Conservation (phyloP, 1,140 invertebrate genomes). For the Venustaconcha ellipsiformis region DNA sequence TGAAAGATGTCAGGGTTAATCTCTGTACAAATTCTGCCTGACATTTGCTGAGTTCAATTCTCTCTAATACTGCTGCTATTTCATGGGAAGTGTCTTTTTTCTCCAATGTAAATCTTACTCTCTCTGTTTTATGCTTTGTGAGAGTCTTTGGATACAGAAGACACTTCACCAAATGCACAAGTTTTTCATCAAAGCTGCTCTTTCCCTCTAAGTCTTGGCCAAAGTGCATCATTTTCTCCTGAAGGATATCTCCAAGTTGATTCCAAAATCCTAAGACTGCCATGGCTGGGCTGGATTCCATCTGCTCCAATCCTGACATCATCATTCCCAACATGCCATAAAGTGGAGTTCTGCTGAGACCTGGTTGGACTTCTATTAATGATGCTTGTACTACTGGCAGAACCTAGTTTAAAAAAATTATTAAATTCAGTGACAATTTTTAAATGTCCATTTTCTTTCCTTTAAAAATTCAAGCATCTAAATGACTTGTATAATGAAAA, state of each 20-base stretch:
- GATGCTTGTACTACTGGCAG: slow-evolving; percentile 54
- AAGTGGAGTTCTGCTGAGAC: slow-evolving; percentile 47
- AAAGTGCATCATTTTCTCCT: slow-evolving; percentile 23
- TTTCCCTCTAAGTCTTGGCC: slow-evolving; percentile 17
- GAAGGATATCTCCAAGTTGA: slow-evolving; percentile 33
- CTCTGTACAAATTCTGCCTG: slow-evolving; percentile 29
- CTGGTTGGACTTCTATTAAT: slow-evolving; percentile 43
- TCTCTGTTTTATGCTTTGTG: slow-evolving; percentile 31
- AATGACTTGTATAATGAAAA: too few relatives aligned
- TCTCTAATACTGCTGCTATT: neutral
- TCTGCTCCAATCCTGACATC: slow-evolving; percentile 32
- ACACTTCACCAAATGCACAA: slow-evolving; percentile 36
- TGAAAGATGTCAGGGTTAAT: slow-evolving; percentile 38
- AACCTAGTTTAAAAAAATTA: slow-evolving; percentile 43
- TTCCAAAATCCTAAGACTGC: slow-evolving; percentile 36
- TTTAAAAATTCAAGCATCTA: neutral
- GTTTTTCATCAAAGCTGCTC: slow-evolving; percentile 30
- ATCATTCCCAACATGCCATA: slow-evolving; percentile 42
- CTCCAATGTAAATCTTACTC: slow-evolving; percentile 30
- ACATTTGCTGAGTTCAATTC: slow-evolving; percentile 8
- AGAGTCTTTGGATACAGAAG: slow-evolving; percentile 30
- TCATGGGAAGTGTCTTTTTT: neutral
- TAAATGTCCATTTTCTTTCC: neutral
- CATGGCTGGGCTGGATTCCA: slow-evolving; percentile 7
- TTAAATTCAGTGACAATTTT: neutral